Evolutionary conservation across 2,888 invertebrate species (phyloP).

Genomic region (Choreutis nemorana): DNA sequence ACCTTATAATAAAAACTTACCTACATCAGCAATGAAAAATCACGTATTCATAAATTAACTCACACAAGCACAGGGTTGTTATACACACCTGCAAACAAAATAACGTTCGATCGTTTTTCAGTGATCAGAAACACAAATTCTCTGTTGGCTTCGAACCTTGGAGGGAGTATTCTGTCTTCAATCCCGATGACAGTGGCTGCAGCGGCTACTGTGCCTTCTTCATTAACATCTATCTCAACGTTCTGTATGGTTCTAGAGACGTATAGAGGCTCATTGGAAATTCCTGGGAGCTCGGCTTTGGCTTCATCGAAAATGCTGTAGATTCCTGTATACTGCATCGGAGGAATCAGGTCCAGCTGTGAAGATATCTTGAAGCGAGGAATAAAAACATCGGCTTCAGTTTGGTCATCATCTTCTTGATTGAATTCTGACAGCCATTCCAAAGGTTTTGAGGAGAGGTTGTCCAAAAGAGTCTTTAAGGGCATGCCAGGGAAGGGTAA

Average conservation of each 20-base stretch:
- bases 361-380: constrained; percentile 68
- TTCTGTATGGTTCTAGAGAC: constrained; percentile 72
- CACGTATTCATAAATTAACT: constrained; percentile 7
- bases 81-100: constrained; percentile 70
- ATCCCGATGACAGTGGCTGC: constrained; percentile 63
- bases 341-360: constrained; percentile 41
- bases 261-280: constrained; percentile 62
- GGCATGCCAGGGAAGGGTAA: constrained; percentile 67
- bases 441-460: constrained; percentile 50
- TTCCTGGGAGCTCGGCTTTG: constrained; percentile 66
- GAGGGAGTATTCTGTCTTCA: constrained; percentile 49
- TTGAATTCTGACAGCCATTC: constrained; percentile 59
- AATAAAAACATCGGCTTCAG: constrained; percentile 65
- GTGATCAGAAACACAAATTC: constrained; percentile 73
- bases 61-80: constrained; percentile 32
- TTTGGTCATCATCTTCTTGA: constrained; percentile 37
- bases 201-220: constrained; percentile 76
- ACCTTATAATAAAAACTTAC: too few species aligned
- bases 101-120: constrained; percentile 65
- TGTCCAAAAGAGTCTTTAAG: constrained; percentile 51
- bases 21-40: background rate
- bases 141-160: constrained; percentile 69
- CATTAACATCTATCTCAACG: constrained; percentile 75
- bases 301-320: constrained; percentile 67
- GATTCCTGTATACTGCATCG: constrained; percentile 67